Percentiles rank a stretch among this genome's conserved stretches.
These are phyloP conservation scores for Rhopalosiphum padi DNA, from an alignment of 1,140 invertebrate species.

Conservation along the genomic window DNA sequence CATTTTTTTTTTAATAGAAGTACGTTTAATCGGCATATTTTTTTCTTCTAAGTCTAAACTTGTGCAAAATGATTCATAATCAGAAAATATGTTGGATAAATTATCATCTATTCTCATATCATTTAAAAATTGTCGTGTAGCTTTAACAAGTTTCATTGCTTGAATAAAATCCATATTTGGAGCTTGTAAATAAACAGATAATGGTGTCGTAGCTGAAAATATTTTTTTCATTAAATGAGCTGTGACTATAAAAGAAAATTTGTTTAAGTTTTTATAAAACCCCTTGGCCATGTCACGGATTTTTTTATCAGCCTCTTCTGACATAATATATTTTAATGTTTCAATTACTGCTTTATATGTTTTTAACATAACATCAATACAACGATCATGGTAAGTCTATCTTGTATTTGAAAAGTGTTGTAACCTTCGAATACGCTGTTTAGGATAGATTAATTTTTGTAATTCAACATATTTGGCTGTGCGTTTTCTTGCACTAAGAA, in stretches of 20 bases:
- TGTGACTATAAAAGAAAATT: background rate
- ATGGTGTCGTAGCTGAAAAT: background rate
- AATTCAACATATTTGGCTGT: too few species aligned
- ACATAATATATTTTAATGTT: background rate
- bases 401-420: background rate
- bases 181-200: background rate
- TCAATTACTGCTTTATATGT: conserved; percentile 19
- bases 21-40: background rate
- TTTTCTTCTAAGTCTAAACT: conserved; percentile 14
- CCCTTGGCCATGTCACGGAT: background rate
- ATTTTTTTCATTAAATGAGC: background rate
- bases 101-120: background rate
- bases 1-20: conserved; percentile 8
- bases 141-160: background rate
- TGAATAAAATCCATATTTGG: background rate
- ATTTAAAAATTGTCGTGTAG: background rate
- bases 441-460: too few species aligned
- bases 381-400: background rate
- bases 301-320: background rate
- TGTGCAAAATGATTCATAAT: conserved; percentile 1
- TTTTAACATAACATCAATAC: conserved; percentile 1
- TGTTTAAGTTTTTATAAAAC: conserved; percentile 21
- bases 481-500: too few species aligned
- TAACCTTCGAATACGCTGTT: too few species aligned
- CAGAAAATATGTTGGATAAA: conserved; percentile 14